Evolutionary conservation across 2,113 vertebrate genomes (phyloP), one percentile per base, ranked within the genome.

Genomic region (Edolisoma coerulescens): DNA sequence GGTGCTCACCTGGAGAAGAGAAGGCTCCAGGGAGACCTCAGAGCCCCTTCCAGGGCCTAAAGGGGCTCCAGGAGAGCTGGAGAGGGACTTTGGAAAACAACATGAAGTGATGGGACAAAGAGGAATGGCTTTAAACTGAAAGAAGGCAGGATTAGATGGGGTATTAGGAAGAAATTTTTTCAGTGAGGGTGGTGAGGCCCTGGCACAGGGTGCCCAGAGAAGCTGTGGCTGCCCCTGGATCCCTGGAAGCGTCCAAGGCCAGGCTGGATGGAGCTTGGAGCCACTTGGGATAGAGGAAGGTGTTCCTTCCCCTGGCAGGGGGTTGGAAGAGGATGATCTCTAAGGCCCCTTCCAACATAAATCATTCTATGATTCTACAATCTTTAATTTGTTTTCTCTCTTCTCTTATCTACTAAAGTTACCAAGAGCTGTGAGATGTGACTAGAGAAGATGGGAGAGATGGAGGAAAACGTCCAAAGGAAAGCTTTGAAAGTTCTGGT

Each of bases 271-370:
- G 8, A 6, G 21, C 15, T 69, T 68, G 47, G 20, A 54, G 26
- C 10, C 35, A 0, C 1, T 3, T 83, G 41, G 1, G 15, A 30
- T 1, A 42, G 14, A 23, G 14, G 26, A 10, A 68, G 3, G 0
- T 52, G 52, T 45, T 28, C 3, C 28, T 67, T 16, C 23, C 19
- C 7, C 4, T 44, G 27, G 13, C 23, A 59, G 33, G 9, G 6
- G 1, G 4, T 3, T 16, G 27, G 23, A 82, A 75, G 2, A 3
- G 2, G 21, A 7, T 32, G 18, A 42, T 33, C 11, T 61, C 6
- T 13, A 13, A 22, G 3, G 3, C 20, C 14, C 2, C 19, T 54
- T 32, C 47, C 35, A 54, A 28, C 8, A 26, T 18, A 56, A 84
- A 84, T 21, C 1, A 14, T 42, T 19, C 30, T 16, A 8, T 28